Evolutionary conservation across 2,888 invertebrate species (phyloP), one percentile per base, ranked within the genome.

Genomic region (Podabrus alpinus): DNA sequence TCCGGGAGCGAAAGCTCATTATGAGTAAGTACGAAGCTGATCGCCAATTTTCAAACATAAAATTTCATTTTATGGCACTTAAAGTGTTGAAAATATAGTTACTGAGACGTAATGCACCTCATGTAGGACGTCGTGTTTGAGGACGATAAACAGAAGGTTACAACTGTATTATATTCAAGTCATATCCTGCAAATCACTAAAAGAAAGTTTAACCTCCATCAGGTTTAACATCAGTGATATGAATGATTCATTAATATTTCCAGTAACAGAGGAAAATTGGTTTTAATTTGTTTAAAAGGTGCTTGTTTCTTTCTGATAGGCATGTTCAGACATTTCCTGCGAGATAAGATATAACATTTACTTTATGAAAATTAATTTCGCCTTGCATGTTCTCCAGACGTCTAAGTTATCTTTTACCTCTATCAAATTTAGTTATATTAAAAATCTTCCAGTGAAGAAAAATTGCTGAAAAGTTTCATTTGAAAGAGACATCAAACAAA

Each of bases 1-100:
- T 80, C 86, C 88, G 25, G 88, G 88, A 1, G 89, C 89, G 0
- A 87, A 87, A 11, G 87, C 87, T 76, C 90, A 88, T 80, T 89
- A 89, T 79, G 86, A 87, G 89, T 89, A 83, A 84, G 86, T 82
- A 60, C 16, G n/a, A 45, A 45, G 45, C n/a, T 9, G 45, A n/a
- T 45, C n/a, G 2, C 3, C 45, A n/a, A 7, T n/a, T n/a, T 45
- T 2, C n/a, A 45, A 45, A 45, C n/a, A n/a, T 45, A n/a, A n/a
- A n/a, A 2, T n/a, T n/a, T 45, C 2, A 45, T 45, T 45, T 45
- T n/a, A 45, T n/a, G 45, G 7, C n/a, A 29, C 4, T n/a, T 29
- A 13, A 29, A n/a, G 45, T 29, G 29, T 29, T 29, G 1, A 4
- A 29, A n/a, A 29, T 29, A 7, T 4, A 21, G 21, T 1, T 21